Percentiles rank a stretch among this genome's conserved stretches.
Evolutionary conservation across 2,113 vertebrate species (phyloP).

Genomic region (Scomber colias): DNA sequence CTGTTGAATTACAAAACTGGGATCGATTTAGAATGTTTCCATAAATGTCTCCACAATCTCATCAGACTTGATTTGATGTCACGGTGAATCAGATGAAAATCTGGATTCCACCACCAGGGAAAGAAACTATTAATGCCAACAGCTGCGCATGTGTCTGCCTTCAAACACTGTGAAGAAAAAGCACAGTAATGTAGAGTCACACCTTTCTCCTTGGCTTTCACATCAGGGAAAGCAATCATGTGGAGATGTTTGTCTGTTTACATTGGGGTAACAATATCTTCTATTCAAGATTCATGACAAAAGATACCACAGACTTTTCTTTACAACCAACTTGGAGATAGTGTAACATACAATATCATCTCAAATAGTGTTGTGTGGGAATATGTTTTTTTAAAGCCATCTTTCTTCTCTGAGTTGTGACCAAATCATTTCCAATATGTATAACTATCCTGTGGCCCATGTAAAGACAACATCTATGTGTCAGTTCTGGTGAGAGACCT

Average conservation of each 20-base stretch:
- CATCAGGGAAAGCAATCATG: conserved; percentile 38
- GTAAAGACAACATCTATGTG: too few relatives aligned
- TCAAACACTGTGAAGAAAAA: conserved; percentile 38
- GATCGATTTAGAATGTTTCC: conserved; percentile 79
- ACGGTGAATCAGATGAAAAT: conserved; percentile 76
- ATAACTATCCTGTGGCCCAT: background rate
- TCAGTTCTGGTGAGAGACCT: too few relatives aligned
- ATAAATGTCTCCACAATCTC: conserved; percentile 80
- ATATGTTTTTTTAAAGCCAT: background rate
- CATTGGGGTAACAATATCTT: conserved; percentile 26
- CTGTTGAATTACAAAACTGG: conserved; percentile 77
- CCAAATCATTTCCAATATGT: background rate
- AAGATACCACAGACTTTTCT: conserved; percentile 13
- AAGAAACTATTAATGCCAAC: conserved; percentile 72
- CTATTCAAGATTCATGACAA: conserved; percentile 17
- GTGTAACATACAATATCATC: conserved; percentile 25
- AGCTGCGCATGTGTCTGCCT: conserved; percentile 56
- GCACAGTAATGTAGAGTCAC: conserved; percentile 38
- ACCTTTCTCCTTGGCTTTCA: conserved; percentile 47
- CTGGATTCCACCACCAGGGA: conserved; percentile 57
- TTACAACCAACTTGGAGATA: background rate
- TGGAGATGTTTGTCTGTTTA: conserved; percentile 16
- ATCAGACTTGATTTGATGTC: conserved; percentile 76
- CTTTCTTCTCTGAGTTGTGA: conserved; percentile 5
- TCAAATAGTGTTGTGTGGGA: conserved; percentile 20